A percentile compares a stretch with the other conserved stretches of the same genome.
These are phyloP conservation scores for Drosophila biarmipes DNA, from an alignment of 1,140 invertebrate species.

Conservation along the genomic window DNA sequence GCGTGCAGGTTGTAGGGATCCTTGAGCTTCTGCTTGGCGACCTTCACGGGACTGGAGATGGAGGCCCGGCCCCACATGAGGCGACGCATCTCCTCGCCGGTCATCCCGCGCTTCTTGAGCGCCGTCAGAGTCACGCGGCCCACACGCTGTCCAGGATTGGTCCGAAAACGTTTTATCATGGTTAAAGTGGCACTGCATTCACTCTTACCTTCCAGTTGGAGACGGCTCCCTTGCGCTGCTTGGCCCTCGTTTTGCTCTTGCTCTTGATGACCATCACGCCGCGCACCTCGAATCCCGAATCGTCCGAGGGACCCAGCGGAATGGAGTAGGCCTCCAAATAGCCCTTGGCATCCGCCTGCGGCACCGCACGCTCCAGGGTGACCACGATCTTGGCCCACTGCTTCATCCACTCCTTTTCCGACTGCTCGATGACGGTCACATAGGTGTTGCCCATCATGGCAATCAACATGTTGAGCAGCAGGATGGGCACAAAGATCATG, in stretches of 20 bases:
- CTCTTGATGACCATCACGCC: constrained; percentile 99
- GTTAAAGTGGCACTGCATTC: not conserved
- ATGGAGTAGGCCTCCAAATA: constrained; percentile 98
- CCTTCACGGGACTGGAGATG: constrained; percentile 93
- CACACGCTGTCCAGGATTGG: constrained; percentile 87
- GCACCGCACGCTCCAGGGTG: constrained; percentile 95
- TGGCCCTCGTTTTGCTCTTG: constrained; percentile 97
- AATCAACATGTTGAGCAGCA: constrained; percentile 98
- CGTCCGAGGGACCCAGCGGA: constrained; percentile 93
- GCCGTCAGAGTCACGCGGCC: constrained; percentile 94
- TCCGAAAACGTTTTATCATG: not conserved
- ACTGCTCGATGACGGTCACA: constrained; percentile 98
- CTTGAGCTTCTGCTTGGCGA: constrained; percentile 85
- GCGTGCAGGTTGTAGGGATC: constrained; percentile 79
- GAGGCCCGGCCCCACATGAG: constrained; percentile 95
- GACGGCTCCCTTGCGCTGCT: constrained; percentile 97
- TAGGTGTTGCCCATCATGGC: constrained; percentile 99
- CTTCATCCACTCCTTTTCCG: constrained; percentile 99
- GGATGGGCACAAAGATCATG: constrained; percentile 98
- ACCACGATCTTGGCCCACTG: constrained; percentile 99
- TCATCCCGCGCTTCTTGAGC: constrained; percentile 92
- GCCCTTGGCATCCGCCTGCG: constrained; percentile 93
- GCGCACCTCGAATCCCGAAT: constrained; percentile 92
- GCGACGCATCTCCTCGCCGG: constrained; percentile 92
- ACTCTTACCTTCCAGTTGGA: constrained; percentile 96